A percentile compares a stretch with the other conserved stretches of the same genome.
Evolutionary conservation across 2,888 invertebrate species (phyloP).

Genomic region (Actias luna): DNA sequence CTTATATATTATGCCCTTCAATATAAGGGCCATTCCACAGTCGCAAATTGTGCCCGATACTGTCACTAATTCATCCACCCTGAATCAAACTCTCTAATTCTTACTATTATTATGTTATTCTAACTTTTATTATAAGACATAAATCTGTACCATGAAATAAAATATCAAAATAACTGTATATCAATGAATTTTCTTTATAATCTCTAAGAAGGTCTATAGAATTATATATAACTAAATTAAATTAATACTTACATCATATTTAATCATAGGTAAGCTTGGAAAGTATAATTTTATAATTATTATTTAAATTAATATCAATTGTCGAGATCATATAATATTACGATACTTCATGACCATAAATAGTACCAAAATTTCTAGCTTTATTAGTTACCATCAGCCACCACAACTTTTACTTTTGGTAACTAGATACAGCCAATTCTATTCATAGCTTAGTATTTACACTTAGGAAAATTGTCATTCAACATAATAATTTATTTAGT

Average conservation of each 20-base stretch:
- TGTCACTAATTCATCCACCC: too few relatives aligned
- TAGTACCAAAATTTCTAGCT: too few relatives aligned
- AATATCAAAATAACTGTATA: neutral
- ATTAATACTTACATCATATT: conserved; percentile 41
- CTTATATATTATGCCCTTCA: too few relatives aligned
- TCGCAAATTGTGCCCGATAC: too few relatives aligned
- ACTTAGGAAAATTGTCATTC: neutral
- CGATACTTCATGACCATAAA: too few relatives aligned
- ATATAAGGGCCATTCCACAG: too few relatives aligned
- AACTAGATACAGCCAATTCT: neutral
- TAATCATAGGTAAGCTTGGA: conserved; percentile 49
- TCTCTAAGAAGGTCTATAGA: neutral
- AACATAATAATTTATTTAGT: neutral
- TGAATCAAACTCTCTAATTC: too few relatives aligned
- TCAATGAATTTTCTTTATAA: neutral
- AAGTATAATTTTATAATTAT: conserved; percentile 23
- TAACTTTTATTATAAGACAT: too few relatives aligned
- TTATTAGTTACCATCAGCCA: neutral
- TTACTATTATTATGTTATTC: too few relatives aligned
- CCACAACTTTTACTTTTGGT: neutral
- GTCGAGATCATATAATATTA: neutral
- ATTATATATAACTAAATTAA: neutral
- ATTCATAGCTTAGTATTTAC: neutral
- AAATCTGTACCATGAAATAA: too few relatives aligned
- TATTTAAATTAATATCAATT: neutral